Evolutionary conservation across 2,888 invertebrate genomes (phyloP), one percentile per base, ranked within the genome.

Genomic region (Pimpla rufipes): DNA sequence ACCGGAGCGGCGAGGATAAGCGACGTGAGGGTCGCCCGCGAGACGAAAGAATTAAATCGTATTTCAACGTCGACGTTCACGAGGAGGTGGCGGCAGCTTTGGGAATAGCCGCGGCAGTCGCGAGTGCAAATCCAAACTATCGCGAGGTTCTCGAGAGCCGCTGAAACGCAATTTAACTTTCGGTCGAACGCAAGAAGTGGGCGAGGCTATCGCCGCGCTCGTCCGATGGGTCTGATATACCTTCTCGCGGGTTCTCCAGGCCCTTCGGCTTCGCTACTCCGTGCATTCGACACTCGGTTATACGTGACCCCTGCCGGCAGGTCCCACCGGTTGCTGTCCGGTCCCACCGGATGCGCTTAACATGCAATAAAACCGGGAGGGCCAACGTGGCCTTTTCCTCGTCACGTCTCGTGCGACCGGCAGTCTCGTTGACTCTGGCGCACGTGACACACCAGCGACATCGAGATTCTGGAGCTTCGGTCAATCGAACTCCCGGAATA

Each of bases 111-210:
- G 29, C 29, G 29, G 8, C 57, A 90, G 90, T 91, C 90, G 90
- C 88, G 89, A 88, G 88, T 89, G 89, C 88, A 90, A 90, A 91
- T 91, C 89, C 88, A 90, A 74, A 91, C 89, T 90, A 87, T 82
- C 85, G 83, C 87, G 87, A 70, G 75, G 64, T 35, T 35, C 87
- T 81, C 73, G 66, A 71, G 81, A 84, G 68, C 57, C 89, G 89
- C 86, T 84, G 88, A 89, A 91, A 91, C 89, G 90, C 90, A 92
- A 92, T 92, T 91, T 92, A 92, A 92, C 91, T 92, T 92, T 92
- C 89, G 90, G 91, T 89, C 90, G 90, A 86, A 88, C 85, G 88
- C 86, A 89, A 88, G 88, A 88, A 90, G 88, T 87, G 71, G 42
- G 62, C 42, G 50, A 75, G 42, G 64, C 37, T 64, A 78, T 77